These are phyloP conservation scores for Ladona fulva DNA, from an alignment of 1,140 invertebrate species.

Conservation along the genomic window DNA sequence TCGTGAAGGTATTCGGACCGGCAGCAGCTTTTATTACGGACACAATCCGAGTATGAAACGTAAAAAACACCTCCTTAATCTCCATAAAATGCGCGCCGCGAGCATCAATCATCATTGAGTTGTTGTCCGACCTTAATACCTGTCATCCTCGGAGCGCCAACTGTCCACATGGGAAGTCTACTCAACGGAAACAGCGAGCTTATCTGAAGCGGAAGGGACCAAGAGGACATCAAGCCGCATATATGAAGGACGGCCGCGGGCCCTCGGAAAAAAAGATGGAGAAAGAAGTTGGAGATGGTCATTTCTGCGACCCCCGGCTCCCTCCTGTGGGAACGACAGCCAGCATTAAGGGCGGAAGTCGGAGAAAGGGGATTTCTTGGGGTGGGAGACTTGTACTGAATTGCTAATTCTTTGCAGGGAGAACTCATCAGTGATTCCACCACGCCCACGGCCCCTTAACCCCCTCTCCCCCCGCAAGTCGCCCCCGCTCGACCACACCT, in stretches of 20 bases:
- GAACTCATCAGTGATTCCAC: not conserved
- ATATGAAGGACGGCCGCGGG: not conserved
- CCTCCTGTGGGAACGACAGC: not conserved
- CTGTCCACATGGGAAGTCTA: not conserved
- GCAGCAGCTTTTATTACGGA: no score
- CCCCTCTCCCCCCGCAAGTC: not conserved
- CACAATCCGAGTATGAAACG: not conserved
- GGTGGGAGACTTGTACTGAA: not conserved
- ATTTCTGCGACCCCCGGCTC: not conserved
- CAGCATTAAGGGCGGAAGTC: not conserved
- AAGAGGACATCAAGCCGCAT: not conserved
- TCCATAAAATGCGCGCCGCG: not conserved
- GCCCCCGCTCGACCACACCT: not conserved
- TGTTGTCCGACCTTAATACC: not conserved
- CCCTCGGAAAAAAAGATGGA: not conserved
- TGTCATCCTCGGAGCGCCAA: not conserved
- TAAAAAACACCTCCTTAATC: not conserved
- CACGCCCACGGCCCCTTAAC: not conserved
- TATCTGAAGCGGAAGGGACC: not conserved
- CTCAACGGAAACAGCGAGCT: not conserved
- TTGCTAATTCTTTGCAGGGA: not conserved
- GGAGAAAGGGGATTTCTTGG: not conserved
- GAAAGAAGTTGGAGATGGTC: not conserved
- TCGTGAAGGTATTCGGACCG: no score
- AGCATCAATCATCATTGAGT: not conserved